Conservation (phyloP, 2,888 invertebrate genomes). For the Cepaea hortensis region DNA sequence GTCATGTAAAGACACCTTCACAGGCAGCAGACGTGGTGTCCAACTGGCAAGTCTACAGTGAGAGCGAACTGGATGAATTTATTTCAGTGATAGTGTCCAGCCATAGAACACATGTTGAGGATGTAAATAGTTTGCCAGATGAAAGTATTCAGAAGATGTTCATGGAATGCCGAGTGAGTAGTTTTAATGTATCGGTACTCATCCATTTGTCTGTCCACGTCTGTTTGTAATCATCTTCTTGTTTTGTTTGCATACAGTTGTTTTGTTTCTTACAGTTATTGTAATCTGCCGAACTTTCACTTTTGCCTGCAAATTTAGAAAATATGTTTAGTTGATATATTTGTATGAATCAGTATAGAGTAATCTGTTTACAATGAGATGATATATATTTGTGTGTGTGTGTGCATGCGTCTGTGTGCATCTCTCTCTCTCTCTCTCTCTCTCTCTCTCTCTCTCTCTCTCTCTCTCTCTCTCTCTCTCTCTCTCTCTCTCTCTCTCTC, state of each 20-base stretch:
- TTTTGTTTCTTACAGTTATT: neutral
- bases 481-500: too few relatives aligned
- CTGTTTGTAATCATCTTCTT: neutral
- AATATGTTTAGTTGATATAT: too few relatives aligned
- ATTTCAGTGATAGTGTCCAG: slow-evolving; percentile 10
- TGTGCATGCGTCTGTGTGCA: too few relatives aligned
- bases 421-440: too few relatives aligned
- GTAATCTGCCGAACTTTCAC: neutral
- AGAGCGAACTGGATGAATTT: slow-evolving; percentile 32
- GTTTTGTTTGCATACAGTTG: neutral
- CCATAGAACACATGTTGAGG: slow-evolving; percentile 7
- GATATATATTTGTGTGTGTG: too few relatives aligned
- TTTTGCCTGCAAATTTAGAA: too few relatives aligned
- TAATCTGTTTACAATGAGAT: too few relatives aligned
- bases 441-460: too few relatives aligned
- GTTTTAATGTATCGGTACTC: neutral
- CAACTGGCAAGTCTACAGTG: slow-evolving; percentile 10
- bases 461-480: too few relatives aligned
- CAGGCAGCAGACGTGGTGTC: neutral
- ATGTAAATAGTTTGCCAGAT: slow-evolving; percentile 25
- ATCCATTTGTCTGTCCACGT: neutral
- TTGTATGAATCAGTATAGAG: too few relatives aligned
- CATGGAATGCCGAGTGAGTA: slow-evolving; percentile 35
- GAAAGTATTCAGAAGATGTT: slow-evolving; percentile 32
- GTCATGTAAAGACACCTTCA: too few relatives aligned